phyloP scores from a whole-genome alignment of 2,888 invertebrate species.

The Liopterus haemorrhoidalis region DNA sequence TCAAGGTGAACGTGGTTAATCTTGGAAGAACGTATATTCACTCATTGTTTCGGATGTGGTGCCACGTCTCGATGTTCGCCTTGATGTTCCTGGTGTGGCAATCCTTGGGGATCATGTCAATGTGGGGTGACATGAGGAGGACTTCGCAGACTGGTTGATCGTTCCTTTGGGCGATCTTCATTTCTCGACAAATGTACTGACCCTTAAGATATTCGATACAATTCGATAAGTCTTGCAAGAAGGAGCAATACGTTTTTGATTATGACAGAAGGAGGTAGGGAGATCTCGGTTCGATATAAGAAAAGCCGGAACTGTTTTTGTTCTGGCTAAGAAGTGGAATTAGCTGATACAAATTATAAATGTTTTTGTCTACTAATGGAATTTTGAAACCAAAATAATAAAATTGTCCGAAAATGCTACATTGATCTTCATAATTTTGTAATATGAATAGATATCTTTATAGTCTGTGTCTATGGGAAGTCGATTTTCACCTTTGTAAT shows the following conservation, averaged over 20 bases:
- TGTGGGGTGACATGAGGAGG: constrained; percentile 18
- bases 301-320: constrained; percentile 19
- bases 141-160: constrained; percentile 21
- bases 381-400: constrained; percentile 25
- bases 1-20: constrained; percentile 19
- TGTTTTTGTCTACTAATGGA: constrained; percentile 21
- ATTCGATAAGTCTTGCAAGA: constrained; percentile 14
- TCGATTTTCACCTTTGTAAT: constrained; percentile 22
- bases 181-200: constrained; percentile 16
- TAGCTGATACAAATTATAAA: constrained; percentile 21
- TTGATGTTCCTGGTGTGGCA: constrained; percentile 21
- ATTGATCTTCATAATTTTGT: constrained; percentile 16
- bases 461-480: constrained; percentile 13
- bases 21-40: constrained; percentile 26
- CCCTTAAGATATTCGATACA: constrained; percentile 12
- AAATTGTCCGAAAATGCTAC: constrained; percentile 12
- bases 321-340: constrained; percentile 25
- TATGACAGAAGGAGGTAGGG: constrained; percentile 19
- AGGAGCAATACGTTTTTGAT: constrained; percentile 21
- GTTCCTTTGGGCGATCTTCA: constrained; percentile 13
- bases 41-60: constrained; percentile 21
- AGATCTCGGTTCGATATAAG: constrained; percentile 22
- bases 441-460: constrained; percentile 14
- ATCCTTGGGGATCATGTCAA: constrained; percentile 17
- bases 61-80: constrained; percentile 25